Percentiles rank a stretch among this genome's conserved stretches.
phyloP scores from a whole-genome alignment of 2,113 vertebrate species.

The Cavia aperea region DNA sequence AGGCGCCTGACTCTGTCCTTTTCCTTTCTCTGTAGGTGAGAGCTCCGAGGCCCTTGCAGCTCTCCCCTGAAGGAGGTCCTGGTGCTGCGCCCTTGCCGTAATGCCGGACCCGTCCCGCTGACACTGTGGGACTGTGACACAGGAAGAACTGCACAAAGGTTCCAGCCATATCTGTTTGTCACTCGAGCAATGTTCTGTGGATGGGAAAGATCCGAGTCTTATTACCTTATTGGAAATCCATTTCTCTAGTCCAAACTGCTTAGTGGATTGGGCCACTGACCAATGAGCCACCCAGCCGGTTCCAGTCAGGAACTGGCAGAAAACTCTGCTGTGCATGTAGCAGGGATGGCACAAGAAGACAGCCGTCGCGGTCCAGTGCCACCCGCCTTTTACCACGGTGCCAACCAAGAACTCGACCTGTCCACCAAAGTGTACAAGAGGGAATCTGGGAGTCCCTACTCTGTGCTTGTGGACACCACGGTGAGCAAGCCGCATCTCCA shows the following conservation, averaged over 20 bases:
- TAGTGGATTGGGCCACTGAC: constrained; percentile 68
- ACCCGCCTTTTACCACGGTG: constrained; percentile 83
- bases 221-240: constrained; percentile 56
- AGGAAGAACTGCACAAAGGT: constrained; percentile 48
- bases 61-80: constrained; percentile 68
- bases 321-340: constrained; percentile 79
- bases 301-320: constrained; percentile 88
- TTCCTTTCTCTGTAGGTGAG: constrained; percentile 73
- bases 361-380: constrained; percentile 80
- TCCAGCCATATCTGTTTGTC: constrained; percentile 24
- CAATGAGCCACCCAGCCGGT: constrained; percentile 83
- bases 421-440: constrained; percentile 91
- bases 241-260: constrained; percentile 66
- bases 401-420: constrained; percentile 87
- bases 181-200: constrained; percentile 52
- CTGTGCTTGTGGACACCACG: constrained; percentile 90
- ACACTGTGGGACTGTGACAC: constrained; percentile 59
- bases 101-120: constrained; percentile 60
- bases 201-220: constrained; percentile 65
- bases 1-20: constrained; percentile 39
- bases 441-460: constrained; percentile 89
- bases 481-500: constrained; percentile 82
- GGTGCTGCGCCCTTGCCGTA: constrained; percentile 65
- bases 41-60: constrained; percentile 56
- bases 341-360: constrained; percentile 93